Evolutionary conservation across 2,113 vertebrate species (phyloP).

Genomic region (Leucopternis melanops): DNA sequence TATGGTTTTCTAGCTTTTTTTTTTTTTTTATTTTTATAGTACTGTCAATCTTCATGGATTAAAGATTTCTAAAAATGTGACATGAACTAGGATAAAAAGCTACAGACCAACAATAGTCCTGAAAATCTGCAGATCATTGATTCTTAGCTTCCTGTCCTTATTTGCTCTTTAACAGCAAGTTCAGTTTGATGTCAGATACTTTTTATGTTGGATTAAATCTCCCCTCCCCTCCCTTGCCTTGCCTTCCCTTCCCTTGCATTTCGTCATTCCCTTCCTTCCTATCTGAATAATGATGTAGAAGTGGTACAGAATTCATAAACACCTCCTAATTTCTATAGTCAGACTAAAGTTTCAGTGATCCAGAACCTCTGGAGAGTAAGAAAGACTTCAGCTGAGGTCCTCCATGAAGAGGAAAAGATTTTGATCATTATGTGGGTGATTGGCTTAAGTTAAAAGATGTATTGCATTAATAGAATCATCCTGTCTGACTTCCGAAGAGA

Average conservation of each 20-base stretch:
- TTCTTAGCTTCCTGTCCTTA: neutral
- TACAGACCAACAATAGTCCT: neutral
- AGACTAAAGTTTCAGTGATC: neutral
- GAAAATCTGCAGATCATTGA: neutral
- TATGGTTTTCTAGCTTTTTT: neutral
- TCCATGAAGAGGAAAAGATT: neutral
- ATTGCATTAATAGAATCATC: neutral
- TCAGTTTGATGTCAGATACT: neutral
- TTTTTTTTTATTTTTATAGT: neutral
- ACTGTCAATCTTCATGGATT: neutral
- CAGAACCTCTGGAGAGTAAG: neutral
- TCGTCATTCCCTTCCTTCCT: neutral
- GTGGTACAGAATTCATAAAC: neutral
- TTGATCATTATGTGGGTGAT: neutral
- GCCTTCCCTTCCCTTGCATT: neutral
- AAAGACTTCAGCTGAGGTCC: neutral
- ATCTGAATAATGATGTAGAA: neutral
- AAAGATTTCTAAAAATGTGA: neutral
- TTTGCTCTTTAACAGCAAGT: neutral
- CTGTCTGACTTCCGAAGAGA: neutral
- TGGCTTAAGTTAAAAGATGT: neutral
- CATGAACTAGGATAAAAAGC: neutral
- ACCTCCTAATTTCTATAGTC: rapidly evolving
- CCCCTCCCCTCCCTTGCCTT: neutral
- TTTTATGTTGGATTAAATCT: neutral